Evolutionary conservation across 2,888 invertebrate genomes (phyloP).

Genomic region (Notocelia uddmanniana): DNA sequence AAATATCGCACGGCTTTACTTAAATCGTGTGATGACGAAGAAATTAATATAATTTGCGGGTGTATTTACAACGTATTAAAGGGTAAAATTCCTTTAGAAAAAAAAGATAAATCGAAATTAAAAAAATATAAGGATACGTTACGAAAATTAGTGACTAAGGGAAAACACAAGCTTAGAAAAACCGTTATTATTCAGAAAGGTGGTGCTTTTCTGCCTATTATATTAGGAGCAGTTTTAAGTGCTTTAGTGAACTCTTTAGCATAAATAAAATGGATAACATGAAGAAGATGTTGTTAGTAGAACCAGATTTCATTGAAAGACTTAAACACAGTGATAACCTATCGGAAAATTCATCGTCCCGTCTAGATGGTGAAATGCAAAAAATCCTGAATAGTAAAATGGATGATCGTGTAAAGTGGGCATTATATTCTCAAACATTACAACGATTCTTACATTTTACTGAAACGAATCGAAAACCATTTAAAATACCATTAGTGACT

Average conservation of each 20-base stretch:
- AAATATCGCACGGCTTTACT: constrained; percentile 50
- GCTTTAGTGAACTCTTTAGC: constrained; percentile 27
- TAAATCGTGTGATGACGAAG: constrained; percentile 48
- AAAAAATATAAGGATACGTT: too few relatives aligned
- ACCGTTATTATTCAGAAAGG: constrained; percentile 38
- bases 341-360: not conserved
- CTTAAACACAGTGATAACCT: not conserved
- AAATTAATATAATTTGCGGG: constrained; percentile 41
- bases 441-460: not conserved
- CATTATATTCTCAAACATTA: constrained; percentile 13
- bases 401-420: constrained; percentile 2
- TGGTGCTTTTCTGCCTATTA: constrained; percentile 40
- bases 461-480: not conserved
- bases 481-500: not conserved
- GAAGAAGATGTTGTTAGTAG: constrained; percentile 50
- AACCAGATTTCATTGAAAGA: constrained; percentile 48
- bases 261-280: constrained; percentile 43
- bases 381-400: not conserved
- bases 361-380: constrained; percentile 1
- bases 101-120: too few relatives aligned
- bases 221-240: constrained; percentile 48
- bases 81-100: too few relatives aligned
- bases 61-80: constrained; percentile 44
- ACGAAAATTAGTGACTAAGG: constrained; percentile 20
- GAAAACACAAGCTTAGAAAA: constrained; percentile 24